These are phyloP conservation scores for Ceyx margarethae DNA, from an alignment of 2,113 vertebrate species.

Conservation along the genomic window DNA sequence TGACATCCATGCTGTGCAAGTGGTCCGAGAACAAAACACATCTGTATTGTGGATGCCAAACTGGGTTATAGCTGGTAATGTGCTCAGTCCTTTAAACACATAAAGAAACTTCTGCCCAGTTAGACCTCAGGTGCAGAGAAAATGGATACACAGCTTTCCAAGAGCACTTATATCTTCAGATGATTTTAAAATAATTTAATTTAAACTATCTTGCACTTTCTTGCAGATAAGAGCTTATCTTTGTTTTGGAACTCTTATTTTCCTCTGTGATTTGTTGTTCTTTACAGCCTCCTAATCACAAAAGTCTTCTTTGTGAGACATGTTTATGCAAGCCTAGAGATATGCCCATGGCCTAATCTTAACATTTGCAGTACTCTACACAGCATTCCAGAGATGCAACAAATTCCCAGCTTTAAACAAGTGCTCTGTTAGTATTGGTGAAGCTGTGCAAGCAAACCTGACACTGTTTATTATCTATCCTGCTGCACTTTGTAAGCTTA, in stretches of 20 bases:
- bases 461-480: background rate
- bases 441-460: background rate
- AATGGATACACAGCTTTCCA: background rate
- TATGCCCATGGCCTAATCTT: background rate
- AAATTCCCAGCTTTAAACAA: background rate
- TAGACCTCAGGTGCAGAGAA: background rate
- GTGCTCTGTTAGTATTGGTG: background rate
- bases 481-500: background rate
- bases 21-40: background rate
- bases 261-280: background rate
- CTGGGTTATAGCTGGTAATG: background rate
- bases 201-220: background rate
- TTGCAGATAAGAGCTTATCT: background rate
- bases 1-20: background rate
- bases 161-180: background rate
- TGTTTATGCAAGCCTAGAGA: background rate
- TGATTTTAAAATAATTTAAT: background rate
- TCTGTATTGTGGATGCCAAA: background rate
- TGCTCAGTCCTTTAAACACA: background rate
- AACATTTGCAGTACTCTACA: background rate
- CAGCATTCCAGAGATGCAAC: background rate
- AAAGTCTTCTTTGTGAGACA: background rate
- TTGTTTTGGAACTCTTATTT: background rate
- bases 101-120: background rate
- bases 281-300: background rate